Evolutionary conservation across 2,113 vertebrate species (phyloP).

Genomic region (Ochotona curzoniae): DNA sequence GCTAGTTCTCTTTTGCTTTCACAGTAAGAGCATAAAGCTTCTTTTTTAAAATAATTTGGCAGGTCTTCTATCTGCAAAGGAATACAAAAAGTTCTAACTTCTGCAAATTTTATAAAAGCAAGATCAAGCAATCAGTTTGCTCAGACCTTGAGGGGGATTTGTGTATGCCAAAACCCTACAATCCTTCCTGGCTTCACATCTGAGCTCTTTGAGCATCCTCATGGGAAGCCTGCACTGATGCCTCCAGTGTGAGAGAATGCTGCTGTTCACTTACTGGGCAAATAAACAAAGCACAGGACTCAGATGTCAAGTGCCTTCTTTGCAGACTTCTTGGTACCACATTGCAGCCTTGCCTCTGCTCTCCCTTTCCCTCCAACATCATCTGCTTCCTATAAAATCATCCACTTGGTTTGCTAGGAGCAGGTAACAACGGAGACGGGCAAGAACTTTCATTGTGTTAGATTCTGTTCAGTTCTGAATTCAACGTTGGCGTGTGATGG

Average conservation of each 20-base stretch:
- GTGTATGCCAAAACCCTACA: background rate
- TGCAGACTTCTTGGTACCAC: background rate
- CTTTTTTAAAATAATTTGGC: background rate
- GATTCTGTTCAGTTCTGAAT: background rate
- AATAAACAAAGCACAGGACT: background rate
- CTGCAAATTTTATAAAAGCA: constrained; percentile 25
- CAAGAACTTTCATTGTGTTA: background rate
- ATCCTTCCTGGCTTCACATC: too few species aligned
- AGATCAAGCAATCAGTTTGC: background rate
- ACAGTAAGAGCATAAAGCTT: background rate
- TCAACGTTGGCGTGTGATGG: background rate
- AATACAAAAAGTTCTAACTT: background rate
- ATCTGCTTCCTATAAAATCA: background rate
- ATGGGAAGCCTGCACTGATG: background rate
- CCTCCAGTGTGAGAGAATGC: background rate
- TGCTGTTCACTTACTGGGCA: background rate
- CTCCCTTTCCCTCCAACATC: background rate
- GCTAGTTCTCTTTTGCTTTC: background rate
- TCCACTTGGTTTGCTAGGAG: background rate
- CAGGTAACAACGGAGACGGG: background rate
- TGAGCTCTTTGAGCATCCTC: background rate
- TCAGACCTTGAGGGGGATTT: background rate
- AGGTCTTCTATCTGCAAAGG: background rate
- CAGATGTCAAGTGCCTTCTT: background rate
- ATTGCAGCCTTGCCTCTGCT: background rate